These are phyloP conservation scores for Ditylenchus weischeri DNA, from an alignment of 2,888 invertebrate species.

Conservation along the genomic window DNA sequence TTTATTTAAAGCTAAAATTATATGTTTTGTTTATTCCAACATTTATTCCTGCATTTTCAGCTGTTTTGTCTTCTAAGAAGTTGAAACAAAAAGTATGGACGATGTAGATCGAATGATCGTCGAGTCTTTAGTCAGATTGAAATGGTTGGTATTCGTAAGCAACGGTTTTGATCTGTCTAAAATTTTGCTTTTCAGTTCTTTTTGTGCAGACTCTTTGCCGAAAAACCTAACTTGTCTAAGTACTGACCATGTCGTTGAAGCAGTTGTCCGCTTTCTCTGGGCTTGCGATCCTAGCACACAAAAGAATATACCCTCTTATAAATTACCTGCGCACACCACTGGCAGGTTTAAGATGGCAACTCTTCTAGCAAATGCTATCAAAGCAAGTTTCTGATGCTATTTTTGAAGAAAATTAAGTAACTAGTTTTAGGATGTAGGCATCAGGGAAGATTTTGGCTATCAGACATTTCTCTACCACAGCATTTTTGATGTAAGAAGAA, in stretches of 20 bases:
- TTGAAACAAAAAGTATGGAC: conserved; percentile 24
- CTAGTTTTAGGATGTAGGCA: conserved; percentile 74
- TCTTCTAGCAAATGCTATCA: conserved; percentile 75
- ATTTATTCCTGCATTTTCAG: too few species aligned
- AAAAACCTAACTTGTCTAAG: background rate
- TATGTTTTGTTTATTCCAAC: too few species aligned
- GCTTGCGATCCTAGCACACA: conserved; percentile 70
- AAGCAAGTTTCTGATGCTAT: conserved; percentile 62
- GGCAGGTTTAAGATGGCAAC: conserved; percentile 80
- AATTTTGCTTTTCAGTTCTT: background rate
- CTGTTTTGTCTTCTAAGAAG: too few species aligned
- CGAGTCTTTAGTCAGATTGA: conserved; percentile 23
- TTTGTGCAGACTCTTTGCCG: background rate
- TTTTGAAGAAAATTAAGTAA: background rate
- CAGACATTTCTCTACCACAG: conserved; percentile 92
- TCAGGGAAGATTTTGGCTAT: conserved; percentile 88
- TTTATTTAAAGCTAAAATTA: too few species aligned
- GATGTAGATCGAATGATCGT: conserved; percentile 37
- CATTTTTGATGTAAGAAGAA: conserved; percentile 79
- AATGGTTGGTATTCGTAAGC: conserved; percentile 22
- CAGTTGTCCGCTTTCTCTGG: conserved; percentile 63
- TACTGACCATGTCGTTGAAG: conserved; percentile 25
- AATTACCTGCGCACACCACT: conserved; percentile 72
- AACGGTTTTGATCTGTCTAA: background rate
- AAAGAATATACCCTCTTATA: conserved; percentile 64